phyloP scores from a whole-genome alignment of 2,888 invertebrate genomes.

The Seira sanloemensis region DNA sequence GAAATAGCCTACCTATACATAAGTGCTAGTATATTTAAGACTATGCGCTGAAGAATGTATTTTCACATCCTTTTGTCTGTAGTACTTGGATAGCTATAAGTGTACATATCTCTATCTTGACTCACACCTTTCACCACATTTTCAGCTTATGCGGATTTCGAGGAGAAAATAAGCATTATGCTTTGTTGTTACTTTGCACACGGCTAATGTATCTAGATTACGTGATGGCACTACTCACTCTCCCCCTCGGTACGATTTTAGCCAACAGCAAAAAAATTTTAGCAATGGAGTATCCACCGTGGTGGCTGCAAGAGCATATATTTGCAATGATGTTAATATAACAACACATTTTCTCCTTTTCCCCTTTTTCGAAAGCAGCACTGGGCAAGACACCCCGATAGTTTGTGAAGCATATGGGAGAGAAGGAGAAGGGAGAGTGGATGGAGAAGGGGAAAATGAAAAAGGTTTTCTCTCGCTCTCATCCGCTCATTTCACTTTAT shows the following conservation, averaged over 20 bases:
- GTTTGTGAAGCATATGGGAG: conserved; percentile 59
- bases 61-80: too few species aligned
- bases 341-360: conserved; percentile 49
- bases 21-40: too few species aligned
- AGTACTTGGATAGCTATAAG: background rate
- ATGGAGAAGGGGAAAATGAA: conserved; percentile 29
- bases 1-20: too few species aligned
- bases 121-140: conserved; percentile 1
- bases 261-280: background rate
- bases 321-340: background rate
- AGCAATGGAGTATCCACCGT: background rate
- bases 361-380: conserved; percentile 19
- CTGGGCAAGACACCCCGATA: conserved; percentile 56
- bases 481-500: conserved; percentile 24
- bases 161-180: background rate
- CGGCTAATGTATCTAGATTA: conserved; percentile 55
- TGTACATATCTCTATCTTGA: too few species aligned
- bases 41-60: too few species aligned
- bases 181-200: conserved; percentile 28
- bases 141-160: background rate
- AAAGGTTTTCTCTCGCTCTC: conserved; percentile 22
- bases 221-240: conserved; percentile 47
- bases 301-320: background rate
- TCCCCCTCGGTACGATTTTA: background rate
- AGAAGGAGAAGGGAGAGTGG: conserved; percentile 40